Base-by-base conservation (phyloP, 1,140 invertebrate species). In the Carposina sasakii region DNA sequence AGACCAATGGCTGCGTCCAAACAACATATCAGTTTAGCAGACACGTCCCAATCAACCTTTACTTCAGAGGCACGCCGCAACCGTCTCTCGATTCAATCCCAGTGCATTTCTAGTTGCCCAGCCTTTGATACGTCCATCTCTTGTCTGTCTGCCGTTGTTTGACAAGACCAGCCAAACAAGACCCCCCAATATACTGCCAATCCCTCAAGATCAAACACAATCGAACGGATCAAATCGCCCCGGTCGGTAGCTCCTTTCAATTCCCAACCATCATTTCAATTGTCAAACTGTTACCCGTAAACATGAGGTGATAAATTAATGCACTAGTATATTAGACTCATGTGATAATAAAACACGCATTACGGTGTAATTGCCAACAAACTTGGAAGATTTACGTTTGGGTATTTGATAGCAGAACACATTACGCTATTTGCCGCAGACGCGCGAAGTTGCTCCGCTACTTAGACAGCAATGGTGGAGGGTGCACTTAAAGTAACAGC, bases 81-180 rank as follows among this genome's bases (percentile, higher is more conserved):
- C 72, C 75, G 71, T 76, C 70, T 55, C 59, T 67, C 67, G 72
- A 81, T 79, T 76, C 76, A 81, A 81, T 81, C 75, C 73, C 72
- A 79, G 71, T 82, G 78, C 76, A 78, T 78, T 76, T 77, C 62
- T 71, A 75, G 66, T 65, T 68, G 63, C 68, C 53, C 67, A 54
- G 66, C 76, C 74, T 81, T 83, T 81, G 76, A 82, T 81, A 81
- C 72, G 79, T 83, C 79, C 76, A 77, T 81, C 79, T 70, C 63
- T 79, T 83, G 79, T 83, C 79, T 79, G 72, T 79, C 76, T 66
- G 75, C 74, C 70, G 77, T 73, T 77, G 69, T 73, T 54, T 50
- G 63, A 55, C 62, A 53, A 61, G 51, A 58, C 76, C 79, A 73
- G 45, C 26, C 17, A 23, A 62, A 33, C 51, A 2, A 59, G 79